Base-by-base conservation (phyloP, 1,140 invertebrate genomes). In the Zaprionus ghesquierei region DNA sequence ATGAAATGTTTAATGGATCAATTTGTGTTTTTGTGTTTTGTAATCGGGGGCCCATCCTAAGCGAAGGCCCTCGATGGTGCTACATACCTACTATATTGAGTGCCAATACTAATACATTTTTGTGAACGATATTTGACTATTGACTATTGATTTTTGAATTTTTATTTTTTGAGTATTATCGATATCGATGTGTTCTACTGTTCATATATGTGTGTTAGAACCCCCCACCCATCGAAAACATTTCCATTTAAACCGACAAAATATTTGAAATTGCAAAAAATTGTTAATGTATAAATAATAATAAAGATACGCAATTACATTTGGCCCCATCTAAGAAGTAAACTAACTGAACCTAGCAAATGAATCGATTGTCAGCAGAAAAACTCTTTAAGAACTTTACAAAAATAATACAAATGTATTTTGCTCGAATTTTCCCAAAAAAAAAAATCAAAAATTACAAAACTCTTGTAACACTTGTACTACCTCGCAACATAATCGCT, bases 281-380 rank as follows among this genome's bases (percentile, higher is more conserved):
- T 3, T 33, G 5, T n/a, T 22, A 69, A 46, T 46, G 18, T 53
- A 31, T 38, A 44, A 44, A 46, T 25, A 50, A 50, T 25, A 23
- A 75, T 41, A 12, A 22, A 20, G 15, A 62, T 58, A 61, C 29
- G 15, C 46, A 72, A 35, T 25, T 65, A 33, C 74, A 65, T 60
- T 46, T 27, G 35, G 35, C n/a, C 35, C 35, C 35, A 41, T 8
- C 46, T 20, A 60, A 65, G 56, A 74, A 69, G 74, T 84, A 55
- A 63, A 50, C 53, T 53, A 89, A 85, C 77, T 87, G 85, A 87
- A 89, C 79, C 89, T 89, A 84, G 63, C 62, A 82, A 89, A 69
- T 85, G 70, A 71, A 68, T 60, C 46, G 41, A 20, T 46, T 46
- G 5, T 41, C 35, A 41, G n/a, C 70, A 53, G 29, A 23, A 51